Evolutionary conservation across 2,888 invertebrate genomes (phyloP), one percentile per base, ranked within the genome.

Genomic region (Adelphocoris suturalis): DNA sequence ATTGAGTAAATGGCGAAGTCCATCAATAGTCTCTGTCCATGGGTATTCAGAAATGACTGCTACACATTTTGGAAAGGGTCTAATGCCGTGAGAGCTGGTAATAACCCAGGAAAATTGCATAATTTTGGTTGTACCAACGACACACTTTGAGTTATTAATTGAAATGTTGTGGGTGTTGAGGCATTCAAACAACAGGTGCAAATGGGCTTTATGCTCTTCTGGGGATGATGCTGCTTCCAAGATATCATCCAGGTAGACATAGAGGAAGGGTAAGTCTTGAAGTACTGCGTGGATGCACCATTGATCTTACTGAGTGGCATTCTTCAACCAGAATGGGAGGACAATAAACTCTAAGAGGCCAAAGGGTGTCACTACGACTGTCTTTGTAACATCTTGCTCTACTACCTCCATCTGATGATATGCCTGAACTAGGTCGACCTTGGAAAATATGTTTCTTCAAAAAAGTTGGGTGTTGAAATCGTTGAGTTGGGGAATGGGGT

Each of bases 401-500:
- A 28, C 84, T 19, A 93, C 92, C 5, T 93, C 93, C 7, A 94
- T 93, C 81, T 93, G 93, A 88, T 93, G 92, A 89, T 92, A 94
- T 0, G 93, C 37, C 28, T 4, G 80, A 14, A 37, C 37, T 37
- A 37, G 7, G 7, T 37, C 37, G 37, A 37, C 7, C 37, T 37
- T 37, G 37, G 37, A 37, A 37, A 37, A 37, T 37, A 37, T 37
- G 37, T 37, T 37, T 37, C 7, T 37, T 37, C 37, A 2, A 7
- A 7, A 37, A 37, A 37, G 37, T 7, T 37, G 37, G 37, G 37
- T 7, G 7, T 37, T 37, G 37, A 37, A 37, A 37, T 37, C 37
- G 37, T 37, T 4, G 37, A 37, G 37, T 4, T 37, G 37, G 2
- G 37, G 37, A 37, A 37, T 37, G 2, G 37, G 37, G 7, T 37